Base-by-base conservation (phyloP, 2,797 vertebrate genomes). In the Hylomyscus alleni region DNA sequence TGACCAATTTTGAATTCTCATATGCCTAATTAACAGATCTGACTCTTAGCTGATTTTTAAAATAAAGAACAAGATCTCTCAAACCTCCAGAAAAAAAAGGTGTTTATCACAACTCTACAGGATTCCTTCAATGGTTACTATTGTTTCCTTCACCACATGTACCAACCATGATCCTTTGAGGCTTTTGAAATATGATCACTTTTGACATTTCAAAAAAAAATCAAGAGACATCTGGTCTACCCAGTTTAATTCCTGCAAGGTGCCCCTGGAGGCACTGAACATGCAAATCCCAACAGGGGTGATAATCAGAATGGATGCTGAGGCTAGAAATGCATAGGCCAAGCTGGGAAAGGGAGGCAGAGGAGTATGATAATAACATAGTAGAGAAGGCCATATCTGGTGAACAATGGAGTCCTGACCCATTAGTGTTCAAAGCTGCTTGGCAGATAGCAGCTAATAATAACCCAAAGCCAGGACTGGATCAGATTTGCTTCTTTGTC, bases 241-340 rank as follows among this genome's bases (percentile, higher is more conserved):
- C 20, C 44, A 58, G 40, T 82, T 52, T 67, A 44, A 93, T 90
- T 93, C 31, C 26, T 13, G 0, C 24, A 81, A 92, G 82, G 4
- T 77, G 90, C 58, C 83, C 31, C 24, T 40, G 34, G 85, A 97
- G 80, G 88, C 56, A 89, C 60, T 72, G 78, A 92, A 37, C 77
- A 83, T 65, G 56, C 80, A 90, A 92, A 29, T 93, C 92, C 90
- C 97, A 93, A 93, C 93, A 82, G n/a, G 82, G 67, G n/a, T 82
- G 60, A 85, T 52, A 78, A 92, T 87, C 50, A 77, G 93, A 97
- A 97, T 26, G 88, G 89, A 76, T 15, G 20, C 11, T 56, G n/a
- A 87, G 56, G 31, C 76, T 34, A 84, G 78, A 56, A 93, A 91
- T 90, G 84, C 97, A 96, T 89, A 95, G 88, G 94, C 69, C 75